phyloP scores from a whole-genome alignment of 2,797 vertebrate genomes.

The Rousettus madagascariensis region DNA sequence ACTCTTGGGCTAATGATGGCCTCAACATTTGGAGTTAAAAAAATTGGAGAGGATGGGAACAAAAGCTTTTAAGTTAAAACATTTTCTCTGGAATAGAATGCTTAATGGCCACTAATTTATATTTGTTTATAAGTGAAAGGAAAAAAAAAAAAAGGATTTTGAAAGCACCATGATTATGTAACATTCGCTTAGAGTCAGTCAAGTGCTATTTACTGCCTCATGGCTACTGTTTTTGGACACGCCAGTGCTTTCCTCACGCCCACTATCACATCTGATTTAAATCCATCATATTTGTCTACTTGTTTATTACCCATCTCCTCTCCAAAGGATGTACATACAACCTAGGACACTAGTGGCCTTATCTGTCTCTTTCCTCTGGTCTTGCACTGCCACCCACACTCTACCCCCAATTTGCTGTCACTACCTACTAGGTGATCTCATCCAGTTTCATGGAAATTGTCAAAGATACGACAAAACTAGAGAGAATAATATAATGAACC shows the following conservation, averaged over 20 bases:
- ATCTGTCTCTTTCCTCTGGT: neutral
- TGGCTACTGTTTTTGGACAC: neutral
- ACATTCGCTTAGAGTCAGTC: neutral
- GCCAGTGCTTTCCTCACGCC: neutral
- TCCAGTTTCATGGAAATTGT: neutral
- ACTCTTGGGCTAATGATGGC: neutral
- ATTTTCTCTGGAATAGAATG: neutral
- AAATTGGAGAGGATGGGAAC: neutral
- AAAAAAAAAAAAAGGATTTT: neutral
- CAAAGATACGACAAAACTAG: neutral
- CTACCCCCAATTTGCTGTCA: neutral
- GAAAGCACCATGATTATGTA: neutral
- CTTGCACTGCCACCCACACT: neutral
- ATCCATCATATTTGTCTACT: neutral
- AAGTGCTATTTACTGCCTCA: neutral
- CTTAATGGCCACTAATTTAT: neutral
- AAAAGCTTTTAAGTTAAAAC: slow-evolving; percentile 30
- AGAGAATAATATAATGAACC: neutral
- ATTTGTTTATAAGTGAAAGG: slow-evolving; percentile 18
- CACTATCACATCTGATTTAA: neutral
- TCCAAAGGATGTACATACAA: neutral
- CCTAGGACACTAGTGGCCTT: neutral
- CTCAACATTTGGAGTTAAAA: slow-evolving; percentile 21
- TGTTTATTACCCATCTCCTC: neutral
- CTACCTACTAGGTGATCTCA: neutral